Evolutionary conservation across 2,888 invertebrate species (phyloP).

Genomic region (Cinara cedri): DNA sequence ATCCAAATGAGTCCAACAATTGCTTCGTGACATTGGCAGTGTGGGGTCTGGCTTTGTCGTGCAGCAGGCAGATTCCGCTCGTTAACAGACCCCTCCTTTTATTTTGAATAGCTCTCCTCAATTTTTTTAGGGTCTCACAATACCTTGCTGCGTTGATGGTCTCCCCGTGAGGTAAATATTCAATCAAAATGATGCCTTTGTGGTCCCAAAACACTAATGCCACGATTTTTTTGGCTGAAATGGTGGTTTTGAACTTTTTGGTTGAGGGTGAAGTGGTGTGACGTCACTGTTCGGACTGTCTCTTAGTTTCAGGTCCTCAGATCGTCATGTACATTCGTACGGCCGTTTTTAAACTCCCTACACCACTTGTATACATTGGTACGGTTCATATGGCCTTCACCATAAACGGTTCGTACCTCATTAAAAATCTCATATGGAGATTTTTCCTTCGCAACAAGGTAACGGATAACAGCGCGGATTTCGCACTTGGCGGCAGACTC

Average conservation of each 20-base stretch:
- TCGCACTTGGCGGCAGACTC: slow-evolving; percentile 9
- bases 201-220: slow-evolving; percentile 56
- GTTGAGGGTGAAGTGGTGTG: too few species aligned
- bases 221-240: too few species aligned
- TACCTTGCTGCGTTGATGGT: slow-evolving; percentile 57
- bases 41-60: slow-evolving; percentile 59
- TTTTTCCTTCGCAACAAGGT: too few species aligned
- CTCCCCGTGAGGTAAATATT: slow-evolving; percentile 57
- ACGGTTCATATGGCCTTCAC: too few species aligned
- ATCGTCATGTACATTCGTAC: too few species aligned
- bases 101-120: slow-evolving; percentile 57
- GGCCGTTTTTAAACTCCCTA: too few species aligned
- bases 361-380: too few species aligned
- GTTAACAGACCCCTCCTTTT: slow-evolving; percentile 59
- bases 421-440: too few species aligned
- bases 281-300: too few species aligned
- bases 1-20: slow-evolving; percentile 57
- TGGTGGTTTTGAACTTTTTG: too few species aligned
- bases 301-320: too few species aligned
- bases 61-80: slow-evolving; percentile 56
- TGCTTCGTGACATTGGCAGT: slow-evolving; percentile 54
- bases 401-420: too few species aligned
- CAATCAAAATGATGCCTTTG: slow-evolving; percentile 55
- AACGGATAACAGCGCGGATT: background rate
- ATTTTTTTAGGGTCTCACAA: slow-evolving; percentile 58